These are phyloP conservation scores for Chelonus formosanus DNA, from an alignment of 2,888 invertebrate species.

Conservation along the genomic window DNA sequence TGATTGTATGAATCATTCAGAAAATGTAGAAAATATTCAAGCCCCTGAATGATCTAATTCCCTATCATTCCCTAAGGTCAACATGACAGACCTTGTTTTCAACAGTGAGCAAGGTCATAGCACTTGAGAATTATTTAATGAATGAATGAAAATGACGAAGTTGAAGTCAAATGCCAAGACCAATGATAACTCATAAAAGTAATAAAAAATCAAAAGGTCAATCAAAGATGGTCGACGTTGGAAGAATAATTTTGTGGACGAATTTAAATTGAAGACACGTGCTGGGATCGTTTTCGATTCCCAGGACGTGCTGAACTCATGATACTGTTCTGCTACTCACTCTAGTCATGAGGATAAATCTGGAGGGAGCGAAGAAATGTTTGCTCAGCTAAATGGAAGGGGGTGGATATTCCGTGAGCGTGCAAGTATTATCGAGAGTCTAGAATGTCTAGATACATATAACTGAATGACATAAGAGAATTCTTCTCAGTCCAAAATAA, in stretches of 20 bases:
- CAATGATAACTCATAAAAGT: background rate
- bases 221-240: slow-evolving; percentile 20
- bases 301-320: slow-evolving; percentile 17
- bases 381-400: slow-evolving; percentile 33
- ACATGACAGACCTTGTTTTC: too few relatives aligned
- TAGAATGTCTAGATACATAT: slow-evolving; percentile 24
- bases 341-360: slow-evolving; percentile 28
- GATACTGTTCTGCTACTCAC: slow-evolving; percentile 21
- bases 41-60: too few relatives aligned
- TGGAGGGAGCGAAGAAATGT: slow-evolving; percentile 23
- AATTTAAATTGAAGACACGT: slow-evolving; percentile 29
- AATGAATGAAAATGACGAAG: too few relatives aligned
- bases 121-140: too few relatives aligned
- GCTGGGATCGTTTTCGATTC: slow-evolving; percentile 26
- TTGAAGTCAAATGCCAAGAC: too few relatives aligned
- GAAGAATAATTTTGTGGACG: slow-evolving; percentile 13
- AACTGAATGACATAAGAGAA: slow-evolving; percentile 8
- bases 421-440: slow-evolving; percentile 26
- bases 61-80: too few relatives aligned
- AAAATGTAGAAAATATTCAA: too few relatives aligned
- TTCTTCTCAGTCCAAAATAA: background rate
- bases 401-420: slow-evolving; percentile 26
- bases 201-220: slow-evolving; percentile 15
- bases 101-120: too few relatives aligned
- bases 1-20: too few relatives aligned